phyloP scores from a whole-genome alignment of 1,140 invertebrate genomes.

The Hestina assimilis region DNA sequence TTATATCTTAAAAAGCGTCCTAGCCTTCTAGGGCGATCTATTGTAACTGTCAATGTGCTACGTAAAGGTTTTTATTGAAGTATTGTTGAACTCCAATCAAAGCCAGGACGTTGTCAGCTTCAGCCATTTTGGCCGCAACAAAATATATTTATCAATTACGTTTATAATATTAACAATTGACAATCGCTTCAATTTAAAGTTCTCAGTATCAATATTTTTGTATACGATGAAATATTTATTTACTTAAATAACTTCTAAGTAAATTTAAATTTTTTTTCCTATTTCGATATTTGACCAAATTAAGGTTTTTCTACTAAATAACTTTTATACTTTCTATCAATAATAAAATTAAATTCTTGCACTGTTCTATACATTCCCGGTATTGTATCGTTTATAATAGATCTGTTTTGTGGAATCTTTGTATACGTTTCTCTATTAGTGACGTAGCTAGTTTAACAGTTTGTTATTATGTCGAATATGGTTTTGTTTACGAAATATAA shows the following conservation, averaged over 20 bases:
- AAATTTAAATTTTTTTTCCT: conserved; percentile 1
- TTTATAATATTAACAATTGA: no score
- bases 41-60: no score
- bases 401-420: conserved; percentile 34
- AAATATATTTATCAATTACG: no score
- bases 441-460: conserved; percentile 11
- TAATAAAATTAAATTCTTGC: neutral
- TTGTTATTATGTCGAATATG: conserved; percentile 48
- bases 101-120: no score
- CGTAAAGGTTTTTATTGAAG: no score
- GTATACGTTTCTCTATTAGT: conserved; percentile 11
- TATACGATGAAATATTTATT: conserved; percentile 7
- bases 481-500: conserved; percentile 63
- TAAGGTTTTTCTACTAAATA: neutral
- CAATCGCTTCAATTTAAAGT: no score
- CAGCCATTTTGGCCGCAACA: no score
- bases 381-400: conserved; percentile 8
- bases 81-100: no score
- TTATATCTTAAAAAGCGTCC: no score
- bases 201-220: conserved; percentile 14
- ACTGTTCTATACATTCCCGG: conserved; percentile 46
- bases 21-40: no score
- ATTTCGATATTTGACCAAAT: neutral
- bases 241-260: conserved; percentile 6
- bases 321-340: conserved; percentile 1